phyloP scores from a whole-genome alignment of 2,113 vertebrate species.

The Ptilorrhoa leucosticta region DNA sequence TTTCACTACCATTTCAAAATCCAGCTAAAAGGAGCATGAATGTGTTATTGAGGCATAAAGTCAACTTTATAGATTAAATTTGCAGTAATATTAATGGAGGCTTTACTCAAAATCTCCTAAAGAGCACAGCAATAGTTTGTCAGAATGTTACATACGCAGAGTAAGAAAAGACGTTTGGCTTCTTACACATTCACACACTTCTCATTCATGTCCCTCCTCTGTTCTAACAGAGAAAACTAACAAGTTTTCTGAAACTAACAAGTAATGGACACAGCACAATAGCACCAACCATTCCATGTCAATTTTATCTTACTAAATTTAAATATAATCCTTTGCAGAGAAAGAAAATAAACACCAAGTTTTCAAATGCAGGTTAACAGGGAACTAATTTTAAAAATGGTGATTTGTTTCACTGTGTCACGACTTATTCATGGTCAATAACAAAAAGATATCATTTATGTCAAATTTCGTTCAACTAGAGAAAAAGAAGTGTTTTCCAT shows the following conservation, averaged over 20 bases:
- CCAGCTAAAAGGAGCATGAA: not conserved
- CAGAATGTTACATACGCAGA: not conserved
- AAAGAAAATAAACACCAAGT: not conserved
- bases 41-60: not conserved
- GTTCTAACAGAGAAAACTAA: no score
- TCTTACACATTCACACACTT: not conserved
- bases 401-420: not conserved
- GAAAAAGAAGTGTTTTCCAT: not conserved
- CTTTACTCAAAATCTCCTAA: not conserved
- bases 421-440: not conserved
- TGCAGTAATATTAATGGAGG: not conserved
- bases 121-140: not conserved
- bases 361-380: not conserved
- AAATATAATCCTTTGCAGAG: not conserved
- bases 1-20: not conserved
- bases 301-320: not conserved
- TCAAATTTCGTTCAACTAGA: not conserved
- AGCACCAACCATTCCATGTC: not conserved
- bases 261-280: not conserved
- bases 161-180: not conserved
- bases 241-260: not conserved
- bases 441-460: not conserved
- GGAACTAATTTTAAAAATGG: not conserved
- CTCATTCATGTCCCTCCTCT: not conserved
- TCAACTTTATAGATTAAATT: not conserved